A percentile compares a stretch with the other conserved stretches of the same genome.
These are phyloP conservation scores for Xiphophorus couchianus DNA, from an alignment of 2,113 vertebrate species.

Conservation along the genomic window DNA sequence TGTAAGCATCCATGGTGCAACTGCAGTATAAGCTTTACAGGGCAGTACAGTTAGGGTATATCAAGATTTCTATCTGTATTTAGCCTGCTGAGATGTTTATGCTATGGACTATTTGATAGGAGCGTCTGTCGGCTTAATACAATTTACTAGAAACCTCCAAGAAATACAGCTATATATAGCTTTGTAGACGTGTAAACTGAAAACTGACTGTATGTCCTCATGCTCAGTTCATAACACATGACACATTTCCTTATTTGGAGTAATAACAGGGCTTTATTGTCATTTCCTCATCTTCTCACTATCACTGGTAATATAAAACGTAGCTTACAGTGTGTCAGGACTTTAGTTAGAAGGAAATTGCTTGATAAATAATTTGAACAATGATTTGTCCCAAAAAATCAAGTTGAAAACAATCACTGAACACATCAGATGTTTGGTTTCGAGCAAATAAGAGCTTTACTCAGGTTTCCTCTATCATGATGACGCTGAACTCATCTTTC, in stretches of 20 bases:
- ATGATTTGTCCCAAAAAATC: not conserved
- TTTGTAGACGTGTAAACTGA: not conserved
- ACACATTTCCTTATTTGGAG: conserved; percentile 20
- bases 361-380: not conserved
- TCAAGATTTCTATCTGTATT: not conserved
- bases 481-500: not conserved
- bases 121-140: not conserved
- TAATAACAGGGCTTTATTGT: conserved; percentile 1
- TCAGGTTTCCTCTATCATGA: not conserved
- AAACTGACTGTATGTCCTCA: not conserved
- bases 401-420: not conserved
- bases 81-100: not conserved
- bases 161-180: not conserved
- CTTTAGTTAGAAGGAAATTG: not conserved
- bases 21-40: too few relatives aligned
- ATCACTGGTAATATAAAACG: not conserved
- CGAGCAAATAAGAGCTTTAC: not conserved
- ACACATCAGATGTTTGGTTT: not conserved
- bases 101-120: not conserved
- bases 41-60: too few relatives aligned
- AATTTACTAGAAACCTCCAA: not conserved
- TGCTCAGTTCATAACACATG: not conserved
- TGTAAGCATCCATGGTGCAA: too few relatives aligned
- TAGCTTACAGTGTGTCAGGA: not conserved
- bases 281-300: conserved; percentile 12